Percentiles rank a stretch among this genome's conserved stretches.
Evolutionary conservation across 1,140 invertebrate genomes (phyloP).

Genomic region (Probaryconus sp.): DNA sequence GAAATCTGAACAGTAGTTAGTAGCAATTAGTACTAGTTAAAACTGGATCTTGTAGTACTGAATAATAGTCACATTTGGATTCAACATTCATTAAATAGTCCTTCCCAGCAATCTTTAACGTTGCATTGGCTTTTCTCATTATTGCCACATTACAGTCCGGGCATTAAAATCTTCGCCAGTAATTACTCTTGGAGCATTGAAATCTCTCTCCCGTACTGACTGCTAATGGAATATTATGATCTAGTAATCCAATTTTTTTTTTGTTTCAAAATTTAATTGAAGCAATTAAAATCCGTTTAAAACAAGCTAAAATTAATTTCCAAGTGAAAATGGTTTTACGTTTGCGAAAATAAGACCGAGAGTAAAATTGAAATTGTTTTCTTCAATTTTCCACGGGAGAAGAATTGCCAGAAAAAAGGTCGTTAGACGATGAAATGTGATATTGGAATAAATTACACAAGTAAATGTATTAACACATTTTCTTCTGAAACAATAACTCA

Average conservation of each 20-base stretch:
- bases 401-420: too few species aligned
- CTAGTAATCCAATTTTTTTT: neutral
- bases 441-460: slow-evolving; percentile 23
- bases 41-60: neutral
- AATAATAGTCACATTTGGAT: slow-evolving; percentile 13
- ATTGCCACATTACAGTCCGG: slow-evolving; percentile 20
- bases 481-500: slow-evolving; percentile 13
- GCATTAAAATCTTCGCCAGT: slow-evolving; percentile 7
- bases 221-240: neutral
- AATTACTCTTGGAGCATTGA: slow-evolving; percentile 35
- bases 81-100: slow-evolving; percentile 14
- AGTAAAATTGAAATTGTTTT: too few species aligned
- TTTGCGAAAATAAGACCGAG: too few species aligned
- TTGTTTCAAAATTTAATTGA: slow-evolving; percentile 20
- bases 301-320: too few species aligned
- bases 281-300: slow-evolving; percentile 26
- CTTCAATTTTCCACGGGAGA: too few species aligned
- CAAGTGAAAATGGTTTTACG: too few species aligned
- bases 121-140: slow-evolving; percentile 26
- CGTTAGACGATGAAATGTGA: slow-evolving; percentile 2
- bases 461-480: slow-evolving; percentile 39
- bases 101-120: slow-evolving; percentile 26
- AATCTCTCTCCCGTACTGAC: slow-evolving; percentile 12
- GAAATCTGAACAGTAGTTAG: slow-evolving; percentile 2
- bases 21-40: slow-evolving; percentile 23